Evolutionary conservation across 2,797 vertebrate species (phyloP).

Genomic region (Lindbergichthys nudifrons): DNA sequence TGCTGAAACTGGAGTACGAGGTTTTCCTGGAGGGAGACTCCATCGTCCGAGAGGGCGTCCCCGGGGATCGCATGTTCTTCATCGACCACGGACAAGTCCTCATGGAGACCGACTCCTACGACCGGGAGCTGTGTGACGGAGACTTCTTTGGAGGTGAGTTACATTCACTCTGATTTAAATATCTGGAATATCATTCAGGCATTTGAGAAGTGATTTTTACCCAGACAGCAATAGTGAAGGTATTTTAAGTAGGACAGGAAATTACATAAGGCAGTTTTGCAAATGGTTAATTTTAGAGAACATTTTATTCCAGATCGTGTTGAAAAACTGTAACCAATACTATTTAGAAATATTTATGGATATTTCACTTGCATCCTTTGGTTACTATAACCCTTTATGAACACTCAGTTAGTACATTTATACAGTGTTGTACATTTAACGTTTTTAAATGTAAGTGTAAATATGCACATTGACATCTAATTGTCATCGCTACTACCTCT

Average conservation of each 20-base stretch:
- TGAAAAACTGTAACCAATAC: not conserved
- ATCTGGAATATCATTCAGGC: not conserved
- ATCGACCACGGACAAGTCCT: conserved; percentile 78
- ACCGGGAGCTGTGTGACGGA: conserved; percentile 78
- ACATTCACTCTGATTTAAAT: not conserved
- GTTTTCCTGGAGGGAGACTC: conserved; percentile 75
- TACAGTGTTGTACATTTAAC: no score
- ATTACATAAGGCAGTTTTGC: not conserved
- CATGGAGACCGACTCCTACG: conserved; percentile 70
- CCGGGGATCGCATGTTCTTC: conserved; percentile 81
- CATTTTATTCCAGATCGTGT: not conserved
- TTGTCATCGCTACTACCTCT: no score
- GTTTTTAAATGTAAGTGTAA: no score
- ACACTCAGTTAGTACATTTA: no score
- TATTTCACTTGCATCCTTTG: no score
- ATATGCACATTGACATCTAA: no score
- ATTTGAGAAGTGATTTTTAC: not conserved
- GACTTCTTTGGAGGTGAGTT: conserved; percentile 81
- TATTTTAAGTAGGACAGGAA: not conserved
- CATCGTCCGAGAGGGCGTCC: conserved; percentile 65
- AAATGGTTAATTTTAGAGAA: not conserved
- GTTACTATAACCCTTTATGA: no score
- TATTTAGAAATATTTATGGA: no score
- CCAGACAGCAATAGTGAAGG: not conserved
- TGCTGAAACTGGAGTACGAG: conserved; percentile 74